These are phyloP conservation scores for Calliopum simillimum DNA, from an alignment of 2,888 invertebrate species.

Conservation along the genomic window DNA sequence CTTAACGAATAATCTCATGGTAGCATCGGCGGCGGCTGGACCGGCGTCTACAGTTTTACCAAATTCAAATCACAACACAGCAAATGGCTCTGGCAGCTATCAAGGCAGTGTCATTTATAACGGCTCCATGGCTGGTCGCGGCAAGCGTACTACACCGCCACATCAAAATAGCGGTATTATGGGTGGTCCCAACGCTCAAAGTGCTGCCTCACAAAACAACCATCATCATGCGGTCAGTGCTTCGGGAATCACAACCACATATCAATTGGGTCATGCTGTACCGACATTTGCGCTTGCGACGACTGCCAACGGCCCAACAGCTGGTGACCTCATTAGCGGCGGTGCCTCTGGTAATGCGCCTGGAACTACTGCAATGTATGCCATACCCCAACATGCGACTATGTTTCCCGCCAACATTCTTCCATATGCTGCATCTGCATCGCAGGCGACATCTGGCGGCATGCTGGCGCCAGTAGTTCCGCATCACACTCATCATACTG, in stretches of 20 bases:
- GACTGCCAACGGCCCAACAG: slow-evolving; percentile 50
- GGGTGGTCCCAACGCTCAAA: background rate
- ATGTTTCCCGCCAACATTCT: slow-evolving; percentile 65
- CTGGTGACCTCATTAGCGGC: slow-evolving; percentile 52
- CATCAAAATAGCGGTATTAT: slow-evolving; percentile 48
- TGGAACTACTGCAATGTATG: slow-evolving; percentile 61
- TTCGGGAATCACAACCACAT: slow-evolving; percentile 59
- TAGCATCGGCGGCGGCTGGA: slow-evolving; percentile 57
- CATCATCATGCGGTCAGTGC: slow-evolving; percentile 44
- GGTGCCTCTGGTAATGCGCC: slow-evolving; percentile 48
- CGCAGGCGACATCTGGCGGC: slow-evolving; percentile 45
- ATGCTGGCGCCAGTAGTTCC: slow-evolving; percentile 42
- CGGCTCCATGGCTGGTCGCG: slow-evolving; percentile 49
- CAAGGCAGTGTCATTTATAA: slow-evolving; percentile 38
- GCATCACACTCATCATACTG: slow-evolving; percentile 41
- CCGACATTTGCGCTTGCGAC: slow-evolving; percentile 59
- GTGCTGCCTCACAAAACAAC: slow-evolving; percentile 22
- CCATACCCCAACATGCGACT: slow-evolving; percentile 65
- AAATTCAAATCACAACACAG: slow-evolving; percentile 38
- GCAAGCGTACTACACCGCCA: slow-evolving; percentile 60
- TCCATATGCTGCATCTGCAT: slow-evolving; percentile 61
- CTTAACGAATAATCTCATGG: slow-evolving; percentile 44
- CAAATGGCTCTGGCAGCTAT: slow-evolving; percentile 43
- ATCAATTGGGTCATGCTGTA: slow-evolving; percentile 59
- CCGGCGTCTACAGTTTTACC: slow-evolving; percentile 50